phyloP scores from a whole-genome alignment of 2,113 vertebrate genomes.

The Zapornia atra region DNA sequence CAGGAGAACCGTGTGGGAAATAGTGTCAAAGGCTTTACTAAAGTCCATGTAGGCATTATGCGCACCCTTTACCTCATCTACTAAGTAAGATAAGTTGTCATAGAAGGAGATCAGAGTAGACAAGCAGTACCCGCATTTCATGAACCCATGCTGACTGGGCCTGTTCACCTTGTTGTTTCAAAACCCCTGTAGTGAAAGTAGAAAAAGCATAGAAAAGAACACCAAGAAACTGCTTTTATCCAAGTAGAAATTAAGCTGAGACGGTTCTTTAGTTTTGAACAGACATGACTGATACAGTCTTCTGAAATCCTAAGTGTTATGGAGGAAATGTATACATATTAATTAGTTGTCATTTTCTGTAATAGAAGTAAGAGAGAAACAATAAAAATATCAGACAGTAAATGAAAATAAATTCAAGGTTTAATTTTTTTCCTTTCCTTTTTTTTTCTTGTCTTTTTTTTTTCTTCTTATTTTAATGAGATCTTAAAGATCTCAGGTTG shows the following conservation, averaged over 20 bases:
- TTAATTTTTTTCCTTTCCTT: accelerated
- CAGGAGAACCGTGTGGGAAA: too few species aligned
- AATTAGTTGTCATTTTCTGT: not conserved
- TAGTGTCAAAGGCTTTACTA: not conserved
- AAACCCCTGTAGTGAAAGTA: not conserved
- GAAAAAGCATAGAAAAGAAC: not conserved
- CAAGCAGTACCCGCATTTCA: not conserved
- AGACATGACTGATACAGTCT: not conserved
- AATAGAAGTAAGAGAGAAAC: not conserved
- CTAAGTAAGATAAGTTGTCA: not conserved
- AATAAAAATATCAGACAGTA: not conserved
- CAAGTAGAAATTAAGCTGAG: not conserved
- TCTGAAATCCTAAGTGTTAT: not conserved
- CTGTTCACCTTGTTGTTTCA: not conserved
- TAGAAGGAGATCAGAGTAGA: too few species aligned
- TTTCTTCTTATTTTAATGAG: too few species aligned
- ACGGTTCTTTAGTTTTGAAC: not conserved
- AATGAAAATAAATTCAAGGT: not conserved
- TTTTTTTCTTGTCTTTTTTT: not conserved
- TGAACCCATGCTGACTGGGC: not conserved
- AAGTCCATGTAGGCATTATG: not conserved
- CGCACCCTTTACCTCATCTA: not conserved
- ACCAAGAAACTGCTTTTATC: not conserved
- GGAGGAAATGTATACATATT: not conserved
- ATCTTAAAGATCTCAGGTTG: too few species aligned